phyloP scores from a whole-genome alignment of 2,113 vertebrate genomes.

The Noctilio leporinus region DNA sequence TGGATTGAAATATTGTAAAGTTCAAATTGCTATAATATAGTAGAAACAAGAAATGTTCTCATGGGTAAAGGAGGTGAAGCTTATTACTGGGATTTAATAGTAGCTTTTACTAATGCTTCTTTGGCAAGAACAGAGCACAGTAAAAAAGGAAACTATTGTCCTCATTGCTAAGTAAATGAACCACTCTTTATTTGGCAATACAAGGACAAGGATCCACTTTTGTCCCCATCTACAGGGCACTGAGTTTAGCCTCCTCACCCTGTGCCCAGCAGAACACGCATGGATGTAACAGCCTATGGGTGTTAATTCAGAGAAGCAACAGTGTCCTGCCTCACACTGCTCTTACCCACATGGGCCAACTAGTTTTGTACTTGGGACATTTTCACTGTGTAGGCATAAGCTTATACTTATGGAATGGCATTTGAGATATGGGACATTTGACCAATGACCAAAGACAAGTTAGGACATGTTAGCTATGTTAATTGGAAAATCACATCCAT shows the following conservation, averaged over 20 bases:
- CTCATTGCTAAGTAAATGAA: neutral
- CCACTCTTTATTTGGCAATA: neutral
- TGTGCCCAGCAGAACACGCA: neutral
- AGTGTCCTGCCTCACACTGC: accelerated
- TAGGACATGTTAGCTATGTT: neutral
- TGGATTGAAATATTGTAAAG: neutral
- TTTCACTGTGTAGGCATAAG: neutral
- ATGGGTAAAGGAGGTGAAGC: neutral
- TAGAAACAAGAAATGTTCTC: neutral
- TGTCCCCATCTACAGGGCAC: neutral
- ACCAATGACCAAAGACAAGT: neutral
- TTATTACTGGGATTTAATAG: neutral
- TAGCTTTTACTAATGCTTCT: neutral
- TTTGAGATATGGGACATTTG: neutral
- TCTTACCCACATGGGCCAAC: neutral
- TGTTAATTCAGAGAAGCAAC: neutral
- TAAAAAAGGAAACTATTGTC: neutral
- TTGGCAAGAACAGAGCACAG: neutral
- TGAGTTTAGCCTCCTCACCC: neutral
- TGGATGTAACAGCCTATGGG: neutral
- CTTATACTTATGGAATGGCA: neutral
- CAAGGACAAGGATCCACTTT: neutral
- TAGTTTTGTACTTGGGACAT: neutral
- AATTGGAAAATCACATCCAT: neutral
- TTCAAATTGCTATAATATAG: neutral